Evolutionary conservation across 2,888 invertebrate genomes (phyloP), one percentile per base, ranked within the genome.

Genomic region (Choristoneura rosaceana): DNA sequence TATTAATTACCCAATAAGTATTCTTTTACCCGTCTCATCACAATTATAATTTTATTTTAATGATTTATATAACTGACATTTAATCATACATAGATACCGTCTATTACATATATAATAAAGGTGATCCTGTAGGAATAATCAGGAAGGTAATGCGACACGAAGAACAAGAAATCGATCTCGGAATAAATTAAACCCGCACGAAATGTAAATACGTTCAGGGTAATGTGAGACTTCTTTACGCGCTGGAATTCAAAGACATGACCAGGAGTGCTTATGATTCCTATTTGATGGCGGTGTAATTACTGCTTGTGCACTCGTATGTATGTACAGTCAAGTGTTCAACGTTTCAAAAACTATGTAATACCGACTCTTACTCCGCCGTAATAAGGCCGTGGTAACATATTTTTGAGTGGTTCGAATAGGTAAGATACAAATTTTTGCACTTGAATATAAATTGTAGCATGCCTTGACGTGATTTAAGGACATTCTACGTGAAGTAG

Each of bases 121-220:
- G 25, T 12, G 55, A 55, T 9, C 17, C 55, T 12, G 55, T 25
- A 55, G 25, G 25, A 38, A 38, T 62, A 52, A 15, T 25, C 62
- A 50, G 63, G 41, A 60, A 59, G 63, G 58, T 64, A 63, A 64
- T 14, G 59, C 73, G 64, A 63, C 67, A 62, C 67, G 63, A 73
- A 60, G 59, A 73, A 69, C 68, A 69, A 73, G 68, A 64, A 69
- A 64, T 73, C 63, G 69, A 69, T 59, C 45, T 43, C 52, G 58
- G 59, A 69, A 45, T 64, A 69, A 64, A 73, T 69, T 73, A 69
- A 70, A 66, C 66, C 64, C 17, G 66, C 62, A 61, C 41, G 34
- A 38, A 69, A 74, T 70, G 70, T 74, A 64, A 69, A 73, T 73
- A 73, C 59, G 64, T 59, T 64, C 69, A 52, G 68, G 64, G 59